Percentiles rank a stretch among this genome's conserved stretches.
phyloP scores from a whole-genome alignment of 2,888 invertebrate genomes.

The Amorpha juglandis region DNA sequence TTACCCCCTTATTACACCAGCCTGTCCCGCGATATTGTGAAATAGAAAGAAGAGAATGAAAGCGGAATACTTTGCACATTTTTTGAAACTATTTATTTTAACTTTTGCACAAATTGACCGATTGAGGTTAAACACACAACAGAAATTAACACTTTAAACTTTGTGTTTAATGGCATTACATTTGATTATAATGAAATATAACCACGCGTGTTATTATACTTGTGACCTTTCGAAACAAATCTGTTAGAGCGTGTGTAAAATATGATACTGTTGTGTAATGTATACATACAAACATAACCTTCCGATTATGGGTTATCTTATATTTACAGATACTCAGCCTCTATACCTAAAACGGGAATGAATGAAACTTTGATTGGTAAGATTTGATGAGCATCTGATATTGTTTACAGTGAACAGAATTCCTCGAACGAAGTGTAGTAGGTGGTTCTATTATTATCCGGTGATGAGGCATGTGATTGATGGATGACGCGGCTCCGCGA shows the following conservation, averaged over 20 bases:
- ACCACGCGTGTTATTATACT: slow-evolving; percentile 8
- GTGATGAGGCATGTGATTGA: slow-evolving; percentile 78
- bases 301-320: slow-evolving; percentile 69
- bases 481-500: slow-evolving; percentile 69
- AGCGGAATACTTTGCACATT: no score
- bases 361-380: slow-evolving; percentile 49
- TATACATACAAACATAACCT: slow-evolving; percentile 75
- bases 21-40: no score
- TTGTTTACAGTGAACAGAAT: slow-evolving; percentile 72
- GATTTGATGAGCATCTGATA: slow-evolving; percentile 39
- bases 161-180: no score
- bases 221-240: slow-evolving; percentile 54
- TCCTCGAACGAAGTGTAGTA: slow-evolving; percentile 67
- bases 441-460: slow-evolving; percentile 73
- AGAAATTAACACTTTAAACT: no score
- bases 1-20: no score
- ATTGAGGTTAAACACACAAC: no score
- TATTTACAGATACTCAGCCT: slow-evolving; percentile 49
- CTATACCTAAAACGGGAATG: slow-evolving; percentile 58
- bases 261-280: slow-evolving; percentile 54
- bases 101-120: no score
- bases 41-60: no score
- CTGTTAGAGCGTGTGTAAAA: slow-evolving; percentile 53
- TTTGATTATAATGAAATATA: no score
- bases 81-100: no score